Conservation (phyloP, 2,797 vertebrate genomes). For the Hypotaenidia okinawae region DNA sequence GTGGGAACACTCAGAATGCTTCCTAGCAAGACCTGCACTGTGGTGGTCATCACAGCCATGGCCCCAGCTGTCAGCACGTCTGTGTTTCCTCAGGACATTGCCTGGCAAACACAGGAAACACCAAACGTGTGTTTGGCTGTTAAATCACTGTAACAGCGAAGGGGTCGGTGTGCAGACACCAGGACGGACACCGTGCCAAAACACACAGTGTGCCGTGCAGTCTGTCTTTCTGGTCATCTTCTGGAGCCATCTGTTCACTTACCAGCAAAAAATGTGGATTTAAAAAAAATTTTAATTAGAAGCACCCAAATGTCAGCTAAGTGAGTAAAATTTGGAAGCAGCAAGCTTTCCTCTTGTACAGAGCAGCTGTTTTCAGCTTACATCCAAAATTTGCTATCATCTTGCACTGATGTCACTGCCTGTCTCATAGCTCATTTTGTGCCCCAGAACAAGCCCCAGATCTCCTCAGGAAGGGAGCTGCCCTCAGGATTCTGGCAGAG, state of each 20-base stretch:
- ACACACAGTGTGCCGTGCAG: not conserved
- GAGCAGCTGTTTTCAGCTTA: constrained; percentile 69
- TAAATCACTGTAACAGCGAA: not conserved
- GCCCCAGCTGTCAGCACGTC: fast-evolving
- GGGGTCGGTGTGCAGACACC: not conserved
- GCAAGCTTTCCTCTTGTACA: constrained; percentile 44
- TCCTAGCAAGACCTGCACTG: fast-evolving
- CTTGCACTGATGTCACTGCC: constrained; percentile 49
- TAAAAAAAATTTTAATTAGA: constrained; percentile 71
- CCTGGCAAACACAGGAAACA: not conserved
- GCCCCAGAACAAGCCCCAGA: not conserved
- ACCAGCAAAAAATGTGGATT: constrained; percentile 66
- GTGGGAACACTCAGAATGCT: not conserved
- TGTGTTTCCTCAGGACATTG: fast-evolving
- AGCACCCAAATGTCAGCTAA: constrained; percentile 63
- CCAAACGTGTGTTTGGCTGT: fast-evolving
- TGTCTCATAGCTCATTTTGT: constrained; percentile 19
- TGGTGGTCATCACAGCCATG: not conserved
- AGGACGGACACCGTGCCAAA: not conserved
- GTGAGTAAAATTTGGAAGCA: constrained; percentile 67
- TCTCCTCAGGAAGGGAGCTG: not conserved
- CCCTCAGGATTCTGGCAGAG: not conserved
- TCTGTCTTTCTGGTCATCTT: constrained; percentile 50
- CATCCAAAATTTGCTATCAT: constrained; percentile 39
- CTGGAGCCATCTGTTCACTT: constrained; percentile 73